These are phyloP conservation scores for Leptothorax acervorum DNA, from an alignment of 2,888 invertebrate species.

Conservation along the genomic window DNA sequence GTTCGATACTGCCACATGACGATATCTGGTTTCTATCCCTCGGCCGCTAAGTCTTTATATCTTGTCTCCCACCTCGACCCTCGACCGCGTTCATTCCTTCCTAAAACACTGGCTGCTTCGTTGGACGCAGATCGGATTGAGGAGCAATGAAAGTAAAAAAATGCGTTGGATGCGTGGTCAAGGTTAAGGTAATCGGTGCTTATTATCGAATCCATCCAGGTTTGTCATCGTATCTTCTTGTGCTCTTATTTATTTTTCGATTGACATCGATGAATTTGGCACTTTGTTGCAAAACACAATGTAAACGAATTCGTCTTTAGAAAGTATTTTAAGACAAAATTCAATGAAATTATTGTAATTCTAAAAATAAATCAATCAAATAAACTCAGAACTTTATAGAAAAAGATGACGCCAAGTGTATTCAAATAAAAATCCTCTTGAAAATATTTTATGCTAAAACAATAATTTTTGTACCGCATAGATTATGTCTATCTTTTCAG, in stretches of 20 bases:
- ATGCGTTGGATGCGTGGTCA: conserved; percentile 55
- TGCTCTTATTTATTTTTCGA: neutral
- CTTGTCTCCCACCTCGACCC: conserved; percentile 69
- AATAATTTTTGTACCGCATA: conserved; percentile 8
- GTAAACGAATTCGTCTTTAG: neutral
- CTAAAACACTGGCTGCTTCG: conserved; percentile 62
- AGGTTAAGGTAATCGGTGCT: conserved; percentile 64
- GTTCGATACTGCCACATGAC: conserved; percentile 75
- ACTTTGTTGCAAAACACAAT: neutral
- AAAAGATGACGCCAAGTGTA: neutral
- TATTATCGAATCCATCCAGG: conserved; percentile 3
- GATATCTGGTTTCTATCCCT: conserved; percentile 67
- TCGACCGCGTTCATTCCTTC: conserved; percentile 57
- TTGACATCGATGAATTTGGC: neutral
- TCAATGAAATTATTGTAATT: neutral
- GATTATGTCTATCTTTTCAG: conserved; percentile 11
- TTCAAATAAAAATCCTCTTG: neutral
- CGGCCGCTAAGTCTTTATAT: conserved; percentile 73
- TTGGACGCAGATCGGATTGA: conserved; percentile 52
- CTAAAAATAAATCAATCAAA: neutral
- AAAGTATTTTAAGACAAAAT: neutral
- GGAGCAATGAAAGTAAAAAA: conserved; percentile 63
- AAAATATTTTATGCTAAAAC: conserved; percentile 10
- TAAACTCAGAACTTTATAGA: neutral
- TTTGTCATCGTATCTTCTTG: neutral